Conservation (phyloP, 2,113 vertebrate genomes). For the Odontophorus gujanensis region DNA sequence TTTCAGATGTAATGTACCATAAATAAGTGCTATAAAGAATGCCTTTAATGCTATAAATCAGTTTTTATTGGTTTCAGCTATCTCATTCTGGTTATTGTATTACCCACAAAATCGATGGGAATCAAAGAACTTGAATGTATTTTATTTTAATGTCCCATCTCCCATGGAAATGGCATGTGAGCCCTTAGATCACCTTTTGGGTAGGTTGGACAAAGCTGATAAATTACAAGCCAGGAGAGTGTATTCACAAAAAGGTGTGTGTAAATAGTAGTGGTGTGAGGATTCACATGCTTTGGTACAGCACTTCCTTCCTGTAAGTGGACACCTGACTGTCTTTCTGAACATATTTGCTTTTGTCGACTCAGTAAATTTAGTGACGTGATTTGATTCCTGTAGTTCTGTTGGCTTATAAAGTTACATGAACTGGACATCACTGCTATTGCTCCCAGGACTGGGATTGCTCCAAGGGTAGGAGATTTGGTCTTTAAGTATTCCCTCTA, state of each 20-base stretch:
- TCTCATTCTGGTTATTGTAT: conserved; percentile 87
- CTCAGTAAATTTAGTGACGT: background rate
- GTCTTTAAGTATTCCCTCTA: background rate
- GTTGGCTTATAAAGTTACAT: background rate
- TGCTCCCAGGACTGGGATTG: background rate
- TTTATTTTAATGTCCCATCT: conserved; percentile 84
- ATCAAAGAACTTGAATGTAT: conserved; percentile 85
- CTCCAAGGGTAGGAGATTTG: background rate
- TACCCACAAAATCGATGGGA: conserved; percentile 84
- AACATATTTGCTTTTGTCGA: background rate
- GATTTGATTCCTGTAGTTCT: background rate
- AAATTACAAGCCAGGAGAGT: conserved; percentile 48
- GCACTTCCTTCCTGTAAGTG: conserved; percentile 8
- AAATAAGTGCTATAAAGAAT: conserved; percentile 88
- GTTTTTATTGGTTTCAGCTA: conserved; percentile 86
- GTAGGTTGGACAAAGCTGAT: conserved; percentile 72
- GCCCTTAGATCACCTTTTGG: conserved; percentile 75
- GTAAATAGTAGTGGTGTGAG: conserved; percentile 57
- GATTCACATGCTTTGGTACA: conserved; percentile 24
- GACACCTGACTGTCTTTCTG: background rate
- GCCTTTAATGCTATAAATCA: conserved; percentile 86
- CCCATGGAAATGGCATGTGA: conserved; percentile 77
- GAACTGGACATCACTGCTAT: fast-evolving
- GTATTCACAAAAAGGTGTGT: conserved; percentile 51
- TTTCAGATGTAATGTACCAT: conserved; percentile 88